phyloP scores from a whole-genome alignment of 2,113 vertebrate species.

The Crotalus horridus region DNA sequence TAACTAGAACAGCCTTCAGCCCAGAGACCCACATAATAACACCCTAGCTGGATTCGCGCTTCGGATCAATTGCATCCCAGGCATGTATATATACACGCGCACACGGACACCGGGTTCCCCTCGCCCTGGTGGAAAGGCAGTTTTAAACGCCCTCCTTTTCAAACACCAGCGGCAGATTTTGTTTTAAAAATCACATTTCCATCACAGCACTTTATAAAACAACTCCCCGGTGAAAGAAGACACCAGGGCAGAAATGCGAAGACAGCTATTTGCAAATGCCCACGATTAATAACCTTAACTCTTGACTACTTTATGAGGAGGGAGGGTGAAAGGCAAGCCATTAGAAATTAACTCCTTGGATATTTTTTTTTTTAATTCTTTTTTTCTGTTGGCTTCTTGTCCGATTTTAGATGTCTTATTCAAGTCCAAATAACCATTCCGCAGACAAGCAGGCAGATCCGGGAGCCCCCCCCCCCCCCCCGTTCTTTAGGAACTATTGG shows the following conservation, averaged over 20 bases:
- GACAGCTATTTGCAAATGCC: constrained; percentile 24
- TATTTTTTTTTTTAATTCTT: background rate
- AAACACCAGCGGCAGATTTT: constrained; percentile 15
- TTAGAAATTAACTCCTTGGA: constrained; percentile 28
- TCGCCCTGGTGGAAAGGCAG: constrained; percentile 2
- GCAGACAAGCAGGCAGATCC: background rate
- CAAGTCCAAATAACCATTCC: background rate
- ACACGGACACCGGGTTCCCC: background rate
- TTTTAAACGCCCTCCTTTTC: background rate
- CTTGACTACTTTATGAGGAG: constrained; percentile 2
- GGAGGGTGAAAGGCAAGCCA: background rate
- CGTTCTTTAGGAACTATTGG: constrained; percentile 21
- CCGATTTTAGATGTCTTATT: background rate
- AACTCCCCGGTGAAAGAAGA: constrained; percentile 8
- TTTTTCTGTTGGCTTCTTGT: background rate
- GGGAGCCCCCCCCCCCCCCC: constrained; percentile 37
- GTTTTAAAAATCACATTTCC: constrained; percentile 8
- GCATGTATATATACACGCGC: background rate
- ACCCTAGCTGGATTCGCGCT: constrained; percentile 46
- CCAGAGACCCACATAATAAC: constrained; percentile 62
- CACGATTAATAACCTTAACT: constrained; percentile 43
- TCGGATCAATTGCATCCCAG: constrained; percentile 5
- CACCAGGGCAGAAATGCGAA: constrained; percentile 16
- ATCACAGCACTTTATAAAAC: constrained; percentile 32
- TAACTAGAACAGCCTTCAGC: constrained; percentile 80